These are phyloP conservation scores for Marisa cornuarietis DNA, from an alignment of 1,140 invertebrate species.

Conservation along the genomic window DNA sequence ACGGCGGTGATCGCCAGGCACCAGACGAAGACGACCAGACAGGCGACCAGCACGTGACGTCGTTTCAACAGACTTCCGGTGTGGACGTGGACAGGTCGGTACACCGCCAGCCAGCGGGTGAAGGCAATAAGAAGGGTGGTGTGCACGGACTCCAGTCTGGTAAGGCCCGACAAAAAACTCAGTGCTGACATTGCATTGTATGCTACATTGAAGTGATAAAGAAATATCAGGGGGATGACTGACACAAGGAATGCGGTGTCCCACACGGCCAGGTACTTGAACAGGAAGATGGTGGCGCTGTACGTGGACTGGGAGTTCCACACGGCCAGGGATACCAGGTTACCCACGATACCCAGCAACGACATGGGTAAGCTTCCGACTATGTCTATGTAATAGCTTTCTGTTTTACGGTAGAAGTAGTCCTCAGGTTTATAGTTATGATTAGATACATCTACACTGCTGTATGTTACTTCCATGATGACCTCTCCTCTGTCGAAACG, in stretches of 20 bases:
- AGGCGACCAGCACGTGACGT: neutral
- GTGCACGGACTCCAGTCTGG: neutral
- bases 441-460: too few relatives aligned
- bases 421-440: too few relatives aligned
- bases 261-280: slow-evolving; percentile 4
- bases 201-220: neutral
- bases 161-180: neutral
- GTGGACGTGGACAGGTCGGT: neutral
- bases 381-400: too few relatives aligned
- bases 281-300: slow-evolving; percentile 5
- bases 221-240: neutral
- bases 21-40: neutral
- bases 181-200: too few relatives aligned
- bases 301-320: neutral
- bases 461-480: too few relatives aligned
- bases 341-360: slow-evolving; percentile 1
- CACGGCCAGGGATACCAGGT: neutral
- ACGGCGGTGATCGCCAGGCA: neutral
- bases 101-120: slow-evolving; percentile 4
- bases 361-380: neutral
- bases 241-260: neutral
- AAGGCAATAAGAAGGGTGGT: neutral
- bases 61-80: neutral
- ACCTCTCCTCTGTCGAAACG: too few relatives aligned
- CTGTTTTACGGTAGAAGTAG: too few relatives aligned